A percentile compares a stretch with the other conserved stretches of the same genome.
These are phyloP conservation scores for Tichodroma muraria DNA, from an alignment of 2,113 vertebrate species.

Conservation along the genomic window DNA sequence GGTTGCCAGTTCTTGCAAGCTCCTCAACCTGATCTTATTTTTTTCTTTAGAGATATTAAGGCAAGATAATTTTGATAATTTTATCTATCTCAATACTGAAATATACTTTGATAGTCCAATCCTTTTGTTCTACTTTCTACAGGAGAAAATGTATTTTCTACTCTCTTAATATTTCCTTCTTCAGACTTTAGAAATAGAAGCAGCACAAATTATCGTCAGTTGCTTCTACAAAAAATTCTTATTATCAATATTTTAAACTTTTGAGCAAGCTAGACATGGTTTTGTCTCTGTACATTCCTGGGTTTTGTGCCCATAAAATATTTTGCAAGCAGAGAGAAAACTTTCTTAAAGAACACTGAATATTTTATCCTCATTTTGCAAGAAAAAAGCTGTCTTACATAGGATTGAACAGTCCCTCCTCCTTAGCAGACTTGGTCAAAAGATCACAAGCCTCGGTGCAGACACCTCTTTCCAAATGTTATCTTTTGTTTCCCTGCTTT, in stretches of 20 bases:
- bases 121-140: neutral
- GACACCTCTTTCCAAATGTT: neutral
- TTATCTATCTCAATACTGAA: neutral
- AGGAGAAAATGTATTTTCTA: too few relatives aligned
- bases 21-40: neutral
- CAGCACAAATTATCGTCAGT: neutral
- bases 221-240: neutral
- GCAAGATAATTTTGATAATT: neutral
- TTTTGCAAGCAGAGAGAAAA: neutral
- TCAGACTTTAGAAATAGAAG: neutral
- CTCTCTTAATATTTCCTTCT: neutral
- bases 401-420: neutral
- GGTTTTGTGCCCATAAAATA: neutral
- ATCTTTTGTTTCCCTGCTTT: conserved; percentile 33
- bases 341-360: neutral
- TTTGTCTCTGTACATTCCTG: neutral
- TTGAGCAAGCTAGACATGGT: neutral
- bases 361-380: neutral
- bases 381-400: neutral
- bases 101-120: neutral
- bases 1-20: neutral
- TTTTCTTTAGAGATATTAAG: neutral
- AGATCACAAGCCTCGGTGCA: neutral
- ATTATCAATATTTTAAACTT: neutral
- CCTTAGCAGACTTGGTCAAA: neutral